Evolutionary conservation across 2,797 vertebrate genomes (phyloP), one percentile per base, ranked within the genome.

Genomic region (Lophius americanus): DNA sequence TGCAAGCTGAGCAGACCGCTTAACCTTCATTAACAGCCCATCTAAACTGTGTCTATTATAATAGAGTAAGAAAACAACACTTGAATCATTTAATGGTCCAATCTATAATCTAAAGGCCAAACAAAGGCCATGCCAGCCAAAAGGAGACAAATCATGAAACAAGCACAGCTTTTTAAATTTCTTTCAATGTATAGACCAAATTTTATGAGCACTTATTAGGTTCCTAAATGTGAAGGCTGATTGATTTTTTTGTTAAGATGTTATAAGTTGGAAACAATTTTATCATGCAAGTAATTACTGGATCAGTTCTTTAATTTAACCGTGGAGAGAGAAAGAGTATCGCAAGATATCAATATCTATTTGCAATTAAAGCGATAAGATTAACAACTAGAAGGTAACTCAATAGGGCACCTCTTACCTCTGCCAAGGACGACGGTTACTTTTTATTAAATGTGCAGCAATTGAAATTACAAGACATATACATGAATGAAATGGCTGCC

Each of bases 21-120:
- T 75, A 69, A 80, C 70, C 56, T 73, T 68, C 73, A 78, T 75
- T 70, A 86, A 60, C 51, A 74, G 46, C 64, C 33, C 54, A 65
- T 81, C 75, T 78, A 58, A 76, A 60, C 44, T 43, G 32, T 46
- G 39, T 60, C 33, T 43, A 6, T 76, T 32, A 75, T 74, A 61
- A 74, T 35, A 68, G 48, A 72, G 63, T 11, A 67, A 48, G 42
- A 51, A 54, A 67, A 71, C 3, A 2, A 47, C 59, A 60, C 9
- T 11, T 42, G 39, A 58, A 64, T 53, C 64, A 81, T 70, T 63
- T 68, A 75, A 82, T 79, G 76, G 76, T 81, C 62, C 14, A 61
- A 68, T 75, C 58, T 41, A 78, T 75, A 68, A 53, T 70, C 53
- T 68, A 68, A 78, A 81, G 64, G 72, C 50, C 64, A 70, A 52